phyloP scores from a whole-genome alignment of 2,113 vertebrate species.

The Gobio gobio region DNA sequence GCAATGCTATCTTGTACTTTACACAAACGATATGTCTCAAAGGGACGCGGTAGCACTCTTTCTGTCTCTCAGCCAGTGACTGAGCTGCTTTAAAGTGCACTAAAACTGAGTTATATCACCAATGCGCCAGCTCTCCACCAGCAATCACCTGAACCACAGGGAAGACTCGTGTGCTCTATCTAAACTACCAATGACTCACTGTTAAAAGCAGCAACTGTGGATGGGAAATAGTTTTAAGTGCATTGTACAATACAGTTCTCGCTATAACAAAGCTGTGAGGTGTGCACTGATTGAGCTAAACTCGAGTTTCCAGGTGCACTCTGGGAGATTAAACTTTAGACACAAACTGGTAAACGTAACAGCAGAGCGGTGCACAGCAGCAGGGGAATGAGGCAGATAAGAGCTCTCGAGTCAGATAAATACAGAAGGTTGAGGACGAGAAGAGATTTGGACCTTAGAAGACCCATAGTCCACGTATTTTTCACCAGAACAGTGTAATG shows the following conservation, averaged over 20 bases:
- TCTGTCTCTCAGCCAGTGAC: neutral
- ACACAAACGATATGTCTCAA: constrained; percentile 21
- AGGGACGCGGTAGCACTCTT: neutral
- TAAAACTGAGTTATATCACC: constrained; percentile 32
- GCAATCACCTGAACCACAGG: constrained; percentile 27
- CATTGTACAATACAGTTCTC: neutral
- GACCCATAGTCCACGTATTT: neutral
- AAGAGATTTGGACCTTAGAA: neutral
- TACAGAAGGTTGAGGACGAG: neutral
- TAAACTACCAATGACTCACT: constrained; percentile 21
- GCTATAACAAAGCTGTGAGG: constrained; percentile 9
- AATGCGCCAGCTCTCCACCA: neutral
- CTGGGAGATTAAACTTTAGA: constrained; percentile 45
- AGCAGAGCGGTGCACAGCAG: neutral
- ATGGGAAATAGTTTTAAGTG: neutral
- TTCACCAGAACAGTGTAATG: constrained; percentile 3
- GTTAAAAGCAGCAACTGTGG: neutral
- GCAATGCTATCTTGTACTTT: constrained; percentile 26
- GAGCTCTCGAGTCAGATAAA: constrained; percentile 4
- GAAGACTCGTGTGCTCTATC: neutral
- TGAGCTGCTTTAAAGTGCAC: constrained; percentile 33
- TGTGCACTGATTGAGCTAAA: neutral
- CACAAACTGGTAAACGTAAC: constrained; percentile 1
- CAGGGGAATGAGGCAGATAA: constrained; percentile 34
- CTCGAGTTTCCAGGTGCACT: constrained; percentile 43